These are phyloP conservation scores for Choristoneura rosaceana DNA, from an alignment of 2,888 invertebrate species.

Conservation along the genomic window DNA sequence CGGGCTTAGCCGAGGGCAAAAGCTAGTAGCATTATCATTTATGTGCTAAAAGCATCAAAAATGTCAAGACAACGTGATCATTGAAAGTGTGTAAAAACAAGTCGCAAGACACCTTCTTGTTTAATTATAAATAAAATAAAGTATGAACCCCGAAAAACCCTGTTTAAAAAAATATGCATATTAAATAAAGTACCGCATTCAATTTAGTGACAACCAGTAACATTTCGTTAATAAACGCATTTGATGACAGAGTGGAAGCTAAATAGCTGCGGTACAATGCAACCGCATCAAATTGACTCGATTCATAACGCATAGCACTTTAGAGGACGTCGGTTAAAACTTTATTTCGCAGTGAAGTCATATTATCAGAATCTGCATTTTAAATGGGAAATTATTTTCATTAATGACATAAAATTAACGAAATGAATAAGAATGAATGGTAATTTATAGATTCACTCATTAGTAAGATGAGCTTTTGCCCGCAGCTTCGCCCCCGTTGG, in stretches of 20 bases:
- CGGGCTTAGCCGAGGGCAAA: too few species aligned
- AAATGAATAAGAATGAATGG: background rate
- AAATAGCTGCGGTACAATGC: slow-evolving; percentile 53
- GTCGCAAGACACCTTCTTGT: too few species aligned
- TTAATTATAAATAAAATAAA: too few species aligned
- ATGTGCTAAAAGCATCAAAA: too few species aligned
- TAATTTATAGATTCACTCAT: background rate
- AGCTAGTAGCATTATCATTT: too few species aligned
- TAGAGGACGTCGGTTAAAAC: background rate
- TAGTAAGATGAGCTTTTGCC: too few species aligned
- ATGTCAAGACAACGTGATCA: too few species aligned
- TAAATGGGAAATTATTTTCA: slow-evolving; percentile 8
- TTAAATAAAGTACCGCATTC: background rate
- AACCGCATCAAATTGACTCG: slow-evolving; percentile 57
- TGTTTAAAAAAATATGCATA: too few species aligned
- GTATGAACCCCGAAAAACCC: too few species aligned
- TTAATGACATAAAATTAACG: background rate
- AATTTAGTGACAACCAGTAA: background rate
- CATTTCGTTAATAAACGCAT: slow-evolving; percentile 46
- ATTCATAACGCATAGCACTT: slow-evolving; percentile 50
- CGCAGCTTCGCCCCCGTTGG: too few species aligned
- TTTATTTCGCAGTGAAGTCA: background rate
- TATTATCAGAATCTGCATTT: background rate
- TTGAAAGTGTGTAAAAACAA: too few species aligned
- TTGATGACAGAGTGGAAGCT: slow-evolving; percentile 46